Base-by-base conservation (phyloP, 2,113 vertebrate species). In the Tupaia chinensis region DNA sequence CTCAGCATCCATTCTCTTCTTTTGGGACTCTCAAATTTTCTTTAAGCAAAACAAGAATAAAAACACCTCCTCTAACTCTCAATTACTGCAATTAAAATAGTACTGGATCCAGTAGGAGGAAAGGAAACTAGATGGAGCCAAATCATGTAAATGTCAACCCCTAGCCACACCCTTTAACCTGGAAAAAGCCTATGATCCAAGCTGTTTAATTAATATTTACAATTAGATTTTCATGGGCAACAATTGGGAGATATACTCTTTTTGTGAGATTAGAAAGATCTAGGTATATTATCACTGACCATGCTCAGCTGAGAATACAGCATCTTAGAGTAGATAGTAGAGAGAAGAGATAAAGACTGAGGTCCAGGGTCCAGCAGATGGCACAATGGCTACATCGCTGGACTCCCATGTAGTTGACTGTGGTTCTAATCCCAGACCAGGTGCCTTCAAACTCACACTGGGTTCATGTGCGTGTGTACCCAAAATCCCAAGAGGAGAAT, bases 211-310 rank as follows among this genome's bases (percentile, higher is more conserved):
- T 61, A 34, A 68, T 72, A n/a, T 10, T 32, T 61, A 20, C 63
- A 72, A 17, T 32, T n/a, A 3, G 0, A 32, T 7, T 32, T 19
- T 5, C 4, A 9, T 5, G 16, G 1, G 5, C 10, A 80, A 1
- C 2, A 7, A 25, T 2, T 73, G 54, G 69, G 54, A 88, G 58
- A 83, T 0, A 34, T 29, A 22, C 1, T 23, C 1, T n/a, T 34
- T 66, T 54, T 34, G 1, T 87, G 32, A 92, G 6, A 11, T 4
- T 16, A 58, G n/a, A 15, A 9, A 34, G 5, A 25, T 27, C 1
- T 2, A 44, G 22, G 0, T 2, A 56, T 56, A 20, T 2, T 15
- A 5, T 70, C 60, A 58, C 1, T 32, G n/a, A 69, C 0, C 27
- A 54, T 0, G 1, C 15, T 20, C 34, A 81, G 5, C 25, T 85